Conservation (phyloP, 2,888 invertebrate genomes). For the Resseliella maxima region DNA sequence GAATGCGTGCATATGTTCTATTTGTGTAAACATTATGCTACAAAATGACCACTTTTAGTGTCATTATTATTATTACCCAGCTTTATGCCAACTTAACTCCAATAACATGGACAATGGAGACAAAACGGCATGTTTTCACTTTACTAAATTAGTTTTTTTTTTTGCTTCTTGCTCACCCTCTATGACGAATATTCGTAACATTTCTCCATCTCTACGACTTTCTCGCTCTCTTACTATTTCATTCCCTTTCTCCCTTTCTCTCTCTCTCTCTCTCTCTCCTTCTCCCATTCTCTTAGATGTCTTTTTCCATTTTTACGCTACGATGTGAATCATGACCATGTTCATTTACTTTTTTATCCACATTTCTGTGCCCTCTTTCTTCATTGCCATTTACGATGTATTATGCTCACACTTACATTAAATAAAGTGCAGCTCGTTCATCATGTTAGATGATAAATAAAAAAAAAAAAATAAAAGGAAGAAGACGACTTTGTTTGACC, state of each 20-base stretch:
- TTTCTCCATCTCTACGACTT: background rate
- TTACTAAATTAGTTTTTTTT: constrained; percentile 32
- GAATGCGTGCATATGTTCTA: constrained; percentile 34
- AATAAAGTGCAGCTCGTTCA: constrained; percentile 45
- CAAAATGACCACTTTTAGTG: constrained; percentile 50
- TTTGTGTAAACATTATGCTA: constrained; percentile 48
- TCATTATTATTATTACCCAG: constrained; percentile 43
- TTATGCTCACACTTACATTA: constrained; percentile 41
- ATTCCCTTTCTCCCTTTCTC: too few relatives aligned
- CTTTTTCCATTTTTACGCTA: constrained; percentile 4
- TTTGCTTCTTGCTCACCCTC: background rate
- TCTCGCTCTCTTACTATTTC: background rate
- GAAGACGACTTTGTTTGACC: background rate
- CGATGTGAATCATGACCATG: background rate
- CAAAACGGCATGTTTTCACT: constrained; percentile 51
- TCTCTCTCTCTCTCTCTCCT: too few relatives aligned
- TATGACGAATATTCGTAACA: background rate
- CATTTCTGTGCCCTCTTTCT: background rate
- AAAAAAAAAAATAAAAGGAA: too few relatives aligned
- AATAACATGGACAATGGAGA: constrained; percentile 24
- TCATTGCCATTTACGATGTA: background rate
- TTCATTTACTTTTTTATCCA: background rate
- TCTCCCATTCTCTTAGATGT: too few relatives aligned
- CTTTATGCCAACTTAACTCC: background rate
- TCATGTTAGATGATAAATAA: background rate